phyloP scores from a whole-genome alignment of 2,797 vertebrate genomes.

The Hippopotamyrus pictus region DNA sequence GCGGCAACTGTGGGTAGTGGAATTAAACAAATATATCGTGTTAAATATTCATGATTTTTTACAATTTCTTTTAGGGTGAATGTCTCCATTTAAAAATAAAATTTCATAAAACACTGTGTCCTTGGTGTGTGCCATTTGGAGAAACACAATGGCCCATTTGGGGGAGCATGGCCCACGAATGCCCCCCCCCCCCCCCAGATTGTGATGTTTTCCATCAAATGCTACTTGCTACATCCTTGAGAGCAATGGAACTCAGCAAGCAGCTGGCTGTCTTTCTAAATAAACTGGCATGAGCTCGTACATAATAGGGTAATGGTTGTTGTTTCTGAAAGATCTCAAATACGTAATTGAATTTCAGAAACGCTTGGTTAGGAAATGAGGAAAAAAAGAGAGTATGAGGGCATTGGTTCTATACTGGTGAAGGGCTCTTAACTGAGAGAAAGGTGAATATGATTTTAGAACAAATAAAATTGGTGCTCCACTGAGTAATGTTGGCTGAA shows the following conservation, averaged over 20 bases:
- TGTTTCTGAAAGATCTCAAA: not conserved
- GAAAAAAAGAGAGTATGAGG: not conserved
- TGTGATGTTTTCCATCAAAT: not conserved
- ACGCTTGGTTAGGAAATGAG: not conserved
- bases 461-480: conserved; percentile 7
- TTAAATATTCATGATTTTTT: not conserved
- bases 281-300: not conserved
- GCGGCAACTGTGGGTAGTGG: not conserved
- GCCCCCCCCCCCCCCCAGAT: not conserved
- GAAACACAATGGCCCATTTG: not conserved
- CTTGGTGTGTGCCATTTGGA: not conserved
- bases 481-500: not conserved
- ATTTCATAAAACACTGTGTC: not conserved
- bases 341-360: not conserved
- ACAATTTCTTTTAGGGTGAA: not conserved
- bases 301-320: not conserved
- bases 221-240: not conserved
- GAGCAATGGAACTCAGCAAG: not conserved
- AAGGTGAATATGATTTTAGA: not conserved
- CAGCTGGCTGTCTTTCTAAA: not conserved
- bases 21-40: not conserved
- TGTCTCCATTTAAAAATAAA: not conserved
- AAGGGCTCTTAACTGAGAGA: conserved; percentile 1
- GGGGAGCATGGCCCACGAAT: not conserved
- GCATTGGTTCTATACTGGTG: not conserved